Base-by-base conservation (phyloP, 1,140 invertebrate species). In the Eubasilissa regina region DNA sequence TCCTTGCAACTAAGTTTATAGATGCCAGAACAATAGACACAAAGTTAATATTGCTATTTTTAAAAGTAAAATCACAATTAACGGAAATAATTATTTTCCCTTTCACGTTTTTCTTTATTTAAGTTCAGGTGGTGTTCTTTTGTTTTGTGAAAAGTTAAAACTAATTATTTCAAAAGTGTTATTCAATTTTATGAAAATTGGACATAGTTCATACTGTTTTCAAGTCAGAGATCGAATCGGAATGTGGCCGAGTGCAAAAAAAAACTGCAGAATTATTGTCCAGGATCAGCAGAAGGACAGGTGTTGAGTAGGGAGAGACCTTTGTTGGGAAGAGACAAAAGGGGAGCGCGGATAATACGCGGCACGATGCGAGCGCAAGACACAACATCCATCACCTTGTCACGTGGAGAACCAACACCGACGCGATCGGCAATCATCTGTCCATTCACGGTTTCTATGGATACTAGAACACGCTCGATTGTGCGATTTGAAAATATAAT, bases 251-350 rank as follows among this genome's bases (percentile, higher is more conserved):
- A 51, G 4, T 21, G 60, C 60, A 21, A 62, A 62, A 25, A n/a
- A 19, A 62, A 62, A 62, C 60, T 62, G 60, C 60, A 13, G 60
- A 62, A 68, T 68, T 47, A 68, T 68, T 47, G 44, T 48, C 44
- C 9, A 43, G 19, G n/a, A 62, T 62, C 60, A 43, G 35, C 3
- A 73, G 70, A 53, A 55, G 51, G 70, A 73, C 70, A 73, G 70
- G 70, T 73, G 70, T 73, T 73, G 70, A 73, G 70, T 25, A 35
- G 70, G 4, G n/a, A n/a, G n/a, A n/a, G n/a, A 9, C 48, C 48
- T 55, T 73, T 73, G 70, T 73, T 56, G 13, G 43, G 25, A 12
- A 6, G 47, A 35, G 47, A 73, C 70, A 73, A 19, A 53, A 48
- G 25, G 1, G 17, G 19, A 56, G 12, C 9, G 13, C 4, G 21